Evolutionary conservation across 2,797 vertebrate genomes (phyloP).

Genomic region (Aselliscus stoliczkanus): DNA sequence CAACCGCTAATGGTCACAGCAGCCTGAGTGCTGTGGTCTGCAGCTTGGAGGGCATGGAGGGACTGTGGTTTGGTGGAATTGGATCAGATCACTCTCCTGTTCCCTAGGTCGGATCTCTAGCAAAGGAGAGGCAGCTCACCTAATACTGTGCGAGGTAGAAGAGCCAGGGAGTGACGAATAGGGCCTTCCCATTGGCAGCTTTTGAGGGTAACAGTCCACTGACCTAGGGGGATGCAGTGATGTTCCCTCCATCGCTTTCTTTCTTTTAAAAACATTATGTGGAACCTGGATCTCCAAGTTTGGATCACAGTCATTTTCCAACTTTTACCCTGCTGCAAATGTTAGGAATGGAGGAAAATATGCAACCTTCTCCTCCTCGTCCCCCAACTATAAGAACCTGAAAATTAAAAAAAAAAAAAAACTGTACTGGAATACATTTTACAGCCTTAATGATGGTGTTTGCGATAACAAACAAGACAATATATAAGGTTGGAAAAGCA

Average conservation of each 20-base stretch:
- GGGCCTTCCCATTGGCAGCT: background rate
- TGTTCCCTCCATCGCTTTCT: background rate
- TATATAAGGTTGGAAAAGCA: constrained; percentile 40
- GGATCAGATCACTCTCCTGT: constrained; percentile 39
- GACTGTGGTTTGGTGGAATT: constrained; percentile 45
- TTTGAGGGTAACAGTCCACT: background rate
- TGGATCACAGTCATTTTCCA: background rate
- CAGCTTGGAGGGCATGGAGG: background rate
- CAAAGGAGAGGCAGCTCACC: background rate
- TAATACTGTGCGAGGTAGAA: background rate
- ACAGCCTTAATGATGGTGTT: constrained; percentile 54
- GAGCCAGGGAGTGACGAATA: background rate
- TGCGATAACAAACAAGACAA: constrained; percentile 21
- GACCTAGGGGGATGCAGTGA: background rate
- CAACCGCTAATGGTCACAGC: background rate
- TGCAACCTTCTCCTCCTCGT: background rate
- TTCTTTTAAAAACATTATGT: constrained; percentile 22
- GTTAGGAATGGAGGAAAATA: constrained; percentile 21
- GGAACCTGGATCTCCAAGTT: background rate
- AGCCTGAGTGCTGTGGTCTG: constrained; percentile 28
- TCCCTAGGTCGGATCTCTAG: background rate
- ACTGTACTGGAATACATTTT: constrained; percentile 48
- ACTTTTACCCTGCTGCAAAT: constrained; percentile 22
- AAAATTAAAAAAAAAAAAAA: constrained; percentile 47
- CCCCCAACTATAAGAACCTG: constrained; percentile 18